Conservation (phyloP, 2,888 invertebrate genomes). For the Drosophila meridiana region DNA sequence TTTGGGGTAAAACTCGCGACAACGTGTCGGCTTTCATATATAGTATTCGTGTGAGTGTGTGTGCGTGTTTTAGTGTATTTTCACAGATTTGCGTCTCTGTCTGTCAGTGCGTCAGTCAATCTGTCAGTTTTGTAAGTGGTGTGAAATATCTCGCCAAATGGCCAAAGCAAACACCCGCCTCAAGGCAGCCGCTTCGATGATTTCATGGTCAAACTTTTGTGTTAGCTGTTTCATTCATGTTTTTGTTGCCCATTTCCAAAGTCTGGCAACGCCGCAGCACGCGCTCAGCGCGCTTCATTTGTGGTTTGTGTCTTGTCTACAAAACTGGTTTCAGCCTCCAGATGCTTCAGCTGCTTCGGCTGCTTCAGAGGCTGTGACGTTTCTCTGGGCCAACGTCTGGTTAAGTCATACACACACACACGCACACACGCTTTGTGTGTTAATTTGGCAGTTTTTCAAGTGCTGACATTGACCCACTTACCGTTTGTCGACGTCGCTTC, state of each 20-base stretch:
- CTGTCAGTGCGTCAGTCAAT: slow-evolving; percentile 28
- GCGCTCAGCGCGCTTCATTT: slow-evolving; percentile 11
- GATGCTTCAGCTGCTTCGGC: slow-evolving; percentile 22
- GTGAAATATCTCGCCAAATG: slow-evolving; percentile 74
- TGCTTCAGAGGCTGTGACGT: slow-evolving; percentile 31
- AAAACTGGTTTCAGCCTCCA: slow-evolving; percentile 63
- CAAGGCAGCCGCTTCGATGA: slow-evolving; percentile 59
- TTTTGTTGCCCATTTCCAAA: slow-evolving; percentile 12
- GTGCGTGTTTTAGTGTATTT: slow-evolving; percentile 35
- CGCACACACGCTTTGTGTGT: slow-evolving; percentile 45
- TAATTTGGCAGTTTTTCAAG: slow-evolving; percentile 77
- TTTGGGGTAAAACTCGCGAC: slow-evolving; percentile 33
- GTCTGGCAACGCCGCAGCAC: slow-evolving; percentile 63
- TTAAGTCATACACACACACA: slow-evolving; percentile 34
- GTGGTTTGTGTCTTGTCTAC: slow-evolving; percentile 69
- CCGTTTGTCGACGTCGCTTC: slow-evolving; percentile 54
- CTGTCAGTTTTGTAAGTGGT: slow-evolving; percentile 50
- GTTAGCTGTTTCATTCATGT: slow-evolving; percentile 50
- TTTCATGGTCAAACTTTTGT: slow-evolving; percentile 57
- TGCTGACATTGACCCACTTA: slow-evolving; percentile 82
- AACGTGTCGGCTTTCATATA: slow-evolving; percentile 20
- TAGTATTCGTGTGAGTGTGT: neutral
- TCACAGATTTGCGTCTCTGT: slow-evolving; percentile 61
- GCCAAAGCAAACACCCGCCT: slow-evolving; percentile 66
- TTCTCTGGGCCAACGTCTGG: slow-evolving; percentile 39